Evolutionary conservation across 2,797 vertebrate genomes (phyloP), one percentile per base, ranked within the genome.

Genomic region (Picus viridis): DNA sequence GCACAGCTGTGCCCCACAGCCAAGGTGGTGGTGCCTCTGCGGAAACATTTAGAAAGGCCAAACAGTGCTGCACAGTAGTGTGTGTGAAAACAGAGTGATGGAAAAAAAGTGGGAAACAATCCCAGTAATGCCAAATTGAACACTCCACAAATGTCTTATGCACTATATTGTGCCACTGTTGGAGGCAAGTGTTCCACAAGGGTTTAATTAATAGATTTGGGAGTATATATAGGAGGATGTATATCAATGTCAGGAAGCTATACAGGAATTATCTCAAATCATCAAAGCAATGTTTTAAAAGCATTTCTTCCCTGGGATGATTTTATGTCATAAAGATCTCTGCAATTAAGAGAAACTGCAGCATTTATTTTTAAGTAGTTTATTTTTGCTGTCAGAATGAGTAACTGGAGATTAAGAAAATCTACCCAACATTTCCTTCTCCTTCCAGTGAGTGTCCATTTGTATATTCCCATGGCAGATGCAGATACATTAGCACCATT

Each of bases 51-150:
- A 70, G 56, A 64, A 76, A 73, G 5, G 12, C 22, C 1, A 70
- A 77, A 72, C 63, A 64, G 4, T 7, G 5, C 15, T 77, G 3
- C 2, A 1, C 19, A 32, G 12, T 7, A 71, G 7, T 16, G 2
- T 0, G 0, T 68, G 70, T 77, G 62, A 71, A 70, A 80, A 26
- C 68, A 17, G 4, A 68, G 1, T 0, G 2, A 72, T 27, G 58
- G 22, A 23, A 23, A 19, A 59, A 88, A 19, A 61, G 10, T n/a
- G 36, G 59, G 24, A 63, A 79, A 34, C 8, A 47, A 34, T 49
- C 26, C 13, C 54, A 15, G 9, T 69, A 69, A 69, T 0, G 3
- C 19, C 26, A 65, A 75, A 4, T 15, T 64, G 39, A 70, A 39
- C 7, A 3, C 18, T 34, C 22, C 16, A 51, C 0, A 0, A 71